Conservation (phyloP, 2,113 vertebrate species). For the Mobula birostris region DNA sequence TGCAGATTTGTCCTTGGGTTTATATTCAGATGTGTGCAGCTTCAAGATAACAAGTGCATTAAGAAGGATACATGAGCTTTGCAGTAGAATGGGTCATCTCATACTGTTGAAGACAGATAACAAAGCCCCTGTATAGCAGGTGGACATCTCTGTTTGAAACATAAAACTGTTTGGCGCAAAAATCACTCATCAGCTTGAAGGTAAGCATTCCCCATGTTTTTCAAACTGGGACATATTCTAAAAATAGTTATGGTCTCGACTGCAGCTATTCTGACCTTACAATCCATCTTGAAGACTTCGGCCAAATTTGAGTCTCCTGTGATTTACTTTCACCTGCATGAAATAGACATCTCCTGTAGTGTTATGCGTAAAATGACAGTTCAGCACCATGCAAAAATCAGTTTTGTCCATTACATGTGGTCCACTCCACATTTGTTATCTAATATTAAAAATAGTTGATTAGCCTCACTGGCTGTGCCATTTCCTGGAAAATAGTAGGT, state of each 20-base stretch:
- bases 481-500: neutral
- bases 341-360: neutral
- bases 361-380: neutral
- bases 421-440: neutral
- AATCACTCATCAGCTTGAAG: neutral
- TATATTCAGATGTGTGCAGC: constrained; percentile 11
- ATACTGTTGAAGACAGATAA: neutral
- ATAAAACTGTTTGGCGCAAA: neutral
- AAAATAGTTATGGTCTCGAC: neutral
- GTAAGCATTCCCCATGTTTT: neutral
- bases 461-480: neutral
- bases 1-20: neutral
- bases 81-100: neutral
- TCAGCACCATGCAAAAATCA: neutral
- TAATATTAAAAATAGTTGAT: neutral
- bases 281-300: neutral
- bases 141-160: neutral
- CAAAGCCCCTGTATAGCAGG: neutral
- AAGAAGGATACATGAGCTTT: neutral
- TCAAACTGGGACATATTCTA: neutral
- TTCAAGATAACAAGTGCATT: neutral
- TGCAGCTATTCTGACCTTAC: neutral
- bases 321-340: neutral
- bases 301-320: neutral
- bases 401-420: neutral